Evolutionary conservation across 2,113 vertebrate species (phyloP), one percentile per base, ranked within the genome.

Genomic region (Microcebus ravelobensis): DNA sequence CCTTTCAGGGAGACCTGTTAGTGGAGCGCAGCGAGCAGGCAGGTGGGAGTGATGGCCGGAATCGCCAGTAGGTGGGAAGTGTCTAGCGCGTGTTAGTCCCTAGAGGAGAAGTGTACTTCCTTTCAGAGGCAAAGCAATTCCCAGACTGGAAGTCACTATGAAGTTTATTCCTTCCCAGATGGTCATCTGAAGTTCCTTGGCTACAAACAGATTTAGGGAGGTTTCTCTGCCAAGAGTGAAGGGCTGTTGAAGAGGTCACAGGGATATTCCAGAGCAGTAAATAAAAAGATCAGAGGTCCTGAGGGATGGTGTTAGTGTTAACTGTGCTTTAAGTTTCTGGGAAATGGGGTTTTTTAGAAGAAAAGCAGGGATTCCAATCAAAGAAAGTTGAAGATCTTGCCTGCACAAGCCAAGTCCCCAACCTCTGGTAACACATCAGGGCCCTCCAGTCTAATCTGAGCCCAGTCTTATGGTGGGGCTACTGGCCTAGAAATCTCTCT

Each of bases 261-360:
- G 79, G 65, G 21, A 73, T 23, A 57, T 45, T 90, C 84, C 71
- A 89, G 39, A 96, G 57, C 57, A 61, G 50, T 87, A 90, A 94
- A 94, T 77, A 36, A 29, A 90, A 57, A 52, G 3, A 70, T 27
- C 27, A 6, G 36, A 70, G 81, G 45, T 42, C 55, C 10, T 27
- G 23, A 4, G 39, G n/a, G 15, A 61, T 31, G 31, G 57, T 39
- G 52, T 74, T 91, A 52, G 27, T 63, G 17, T 63, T 77, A 50
- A 14, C 8, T 18, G 67, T 23, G 48, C n/a, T 80, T 21, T 52
- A 1, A 31, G 7, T 90, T 76, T 88, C 88, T 73, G 11, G 31
- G 31, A 50, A 79, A 45, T 27, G 31, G 15, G 20, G 14, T 25
- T 85, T 87, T 23, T 77, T 59, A 21, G 42, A 87, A 84, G 29